A percentile compares a stretch with the other conserved stretches of the same genome.
phyloP scores from a whole-genome alignment of 2,113 vertebrate genomes.

The Eulacestoma nigropectus region DNA sequence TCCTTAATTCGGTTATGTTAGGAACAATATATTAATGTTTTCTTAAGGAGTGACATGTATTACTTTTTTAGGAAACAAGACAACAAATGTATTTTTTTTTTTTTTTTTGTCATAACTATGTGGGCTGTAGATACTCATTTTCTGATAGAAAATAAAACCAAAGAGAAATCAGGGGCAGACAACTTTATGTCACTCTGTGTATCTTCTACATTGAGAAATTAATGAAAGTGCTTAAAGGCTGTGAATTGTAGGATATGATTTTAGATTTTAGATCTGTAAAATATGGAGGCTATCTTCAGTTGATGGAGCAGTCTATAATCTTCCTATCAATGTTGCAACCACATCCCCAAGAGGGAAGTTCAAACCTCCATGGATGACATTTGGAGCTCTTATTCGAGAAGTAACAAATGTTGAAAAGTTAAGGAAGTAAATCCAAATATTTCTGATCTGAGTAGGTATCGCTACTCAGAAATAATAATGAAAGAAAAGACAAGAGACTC shows the following conservation, averaged over 20 bases:
- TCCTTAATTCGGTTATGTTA: not conserved
- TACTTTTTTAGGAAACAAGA: not conserved
- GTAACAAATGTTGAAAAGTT: not conserved
- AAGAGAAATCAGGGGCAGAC: not conserved
- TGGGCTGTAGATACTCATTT: not conserved
- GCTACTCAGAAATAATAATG: not conserved
- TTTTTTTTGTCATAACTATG: not conserved
- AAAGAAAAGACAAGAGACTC: not conserved
- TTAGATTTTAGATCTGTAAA: not conserved
- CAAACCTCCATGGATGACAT: not conserved
- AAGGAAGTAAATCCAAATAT: not conserved
- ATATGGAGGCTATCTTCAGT: not conserved
- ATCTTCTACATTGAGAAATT: not conserved
- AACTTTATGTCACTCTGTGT: not conserved
- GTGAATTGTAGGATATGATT: not conserved
- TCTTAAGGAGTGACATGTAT: not conserved
- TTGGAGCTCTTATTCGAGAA: not conserved
- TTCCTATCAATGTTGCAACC: not conserved
- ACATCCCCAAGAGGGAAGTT: not conserved
- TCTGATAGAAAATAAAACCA: not conserved
- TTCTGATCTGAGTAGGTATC: not conserved
- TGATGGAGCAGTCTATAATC: not conserved
- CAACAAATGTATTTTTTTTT: not conserved
- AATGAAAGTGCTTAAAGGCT: not conserved
- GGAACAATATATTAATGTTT: not conserved